A percentile compares a stretch with the other conserved stretches of the same genome.
phyloP scores from a whole-genome alignment of 2,797 vertebrate species.

The Sebastiscus albofasciatus region DNA sequence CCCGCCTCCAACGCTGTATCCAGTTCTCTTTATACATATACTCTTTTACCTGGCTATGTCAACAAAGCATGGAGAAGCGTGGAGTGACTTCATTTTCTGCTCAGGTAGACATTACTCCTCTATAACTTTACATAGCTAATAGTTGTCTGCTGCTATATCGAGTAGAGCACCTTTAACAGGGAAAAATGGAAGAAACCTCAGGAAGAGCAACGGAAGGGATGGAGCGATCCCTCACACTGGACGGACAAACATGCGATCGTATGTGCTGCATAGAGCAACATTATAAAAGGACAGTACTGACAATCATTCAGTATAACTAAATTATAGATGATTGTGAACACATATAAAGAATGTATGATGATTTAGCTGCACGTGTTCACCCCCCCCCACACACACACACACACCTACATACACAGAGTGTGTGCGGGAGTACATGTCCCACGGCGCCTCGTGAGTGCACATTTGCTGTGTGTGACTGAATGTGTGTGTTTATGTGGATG shows the following conservation, averaged over 20 bases:
- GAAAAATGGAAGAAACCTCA: background rate
- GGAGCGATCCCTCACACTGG: background rate
- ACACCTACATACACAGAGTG: too few relatives aligned
- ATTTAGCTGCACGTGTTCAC: constrained; percentile 29
- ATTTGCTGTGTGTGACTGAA: constrained; percentile 32
- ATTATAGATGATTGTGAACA: background rate
- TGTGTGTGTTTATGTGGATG: constrained; percentile 49
- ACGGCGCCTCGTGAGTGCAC: constrained; percentile 39
- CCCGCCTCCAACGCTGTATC: too few relatives aligned
- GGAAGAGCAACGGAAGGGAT: background rate
- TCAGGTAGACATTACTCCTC: background rate
- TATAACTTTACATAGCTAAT: background rate
- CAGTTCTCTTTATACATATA: too few relatives aligned
- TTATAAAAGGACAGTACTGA: background rate
- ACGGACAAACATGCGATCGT: background rate
- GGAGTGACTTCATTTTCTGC: background rate
- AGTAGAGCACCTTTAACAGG: too few relatives aligned
- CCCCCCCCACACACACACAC: constrained; percentile 1
- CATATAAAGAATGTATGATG: constrained; percentile 18
- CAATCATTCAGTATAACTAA: background rate
- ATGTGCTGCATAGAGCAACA: background rate
- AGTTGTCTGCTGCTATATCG: background rate
- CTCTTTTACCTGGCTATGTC: background rate
- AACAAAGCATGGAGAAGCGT: background rate
- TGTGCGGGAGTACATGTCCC: constrained; percentile 38